These are phyloP conservation scores for Drosophila putrida DNA, from an alignment of 2,888 invertebrate species.

Conservation along the genomic window DNA sequence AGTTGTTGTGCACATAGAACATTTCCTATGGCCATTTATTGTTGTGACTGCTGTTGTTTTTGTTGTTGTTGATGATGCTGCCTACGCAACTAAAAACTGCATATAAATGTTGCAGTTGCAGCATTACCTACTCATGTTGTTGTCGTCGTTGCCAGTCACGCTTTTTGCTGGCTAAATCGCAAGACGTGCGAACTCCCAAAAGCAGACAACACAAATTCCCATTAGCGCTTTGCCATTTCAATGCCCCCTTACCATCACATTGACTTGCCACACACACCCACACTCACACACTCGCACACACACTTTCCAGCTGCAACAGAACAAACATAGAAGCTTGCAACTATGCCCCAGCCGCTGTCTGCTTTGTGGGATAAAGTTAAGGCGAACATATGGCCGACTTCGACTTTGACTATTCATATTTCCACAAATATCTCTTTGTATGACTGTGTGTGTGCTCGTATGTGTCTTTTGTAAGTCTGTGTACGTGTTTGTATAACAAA, in stretches of 20 bases:
- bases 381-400: slow-evolving; percentile 74
- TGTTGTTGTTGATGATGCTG: slow-evolving; percentile 29
- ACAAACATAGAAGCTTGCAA: slow-evolving; percentile 19
- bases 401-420: slow-evolving; percentile 79
- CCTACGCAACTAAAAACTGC: slow-evolving; percentile 56
- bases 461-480: slow-evolving; percentile 32
- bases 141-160: slow-evolving; percentile 53
- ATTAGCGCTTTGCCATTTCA: slow-evolving; percentile 68
- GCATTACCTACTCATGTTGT: slow-evolving; percentile 19
- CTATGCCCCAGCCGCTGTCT: slow-evolving; percentile 29
- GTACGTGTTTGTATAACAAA: slow-evolving; percentile 76
- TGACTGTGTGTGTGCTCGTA: slow-evolving; percentile 17
- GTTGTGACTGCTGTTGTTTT: slow-evolving; percentile 16
- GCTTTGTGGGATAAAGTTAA: slow-evolving; percentile 75
- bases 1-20: slow-evolving; percentile 51
- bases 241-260: slow-evolving; percentile 14
- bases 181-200: slow-evolving; percentile 61
- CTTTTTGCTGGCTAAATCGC: slow-evolving; percentile 67
- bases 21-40: slow-evolving; percentile 44
- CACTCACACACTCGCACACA: neutral
- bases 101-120: slow-evolving; percentile 49
- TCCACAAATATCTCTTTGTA: slow-evolving; percentile 36
- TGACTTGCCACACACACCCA: neutral
- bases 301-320: neutral
- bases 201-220: slow-evolving; percentile 73